Evolutionary conservation across 2,113 vertebrate genomes (phyloP), one percentile per base, ranked within the genome.

Genomic region (Poeciliopsis prolifica): DNA sequence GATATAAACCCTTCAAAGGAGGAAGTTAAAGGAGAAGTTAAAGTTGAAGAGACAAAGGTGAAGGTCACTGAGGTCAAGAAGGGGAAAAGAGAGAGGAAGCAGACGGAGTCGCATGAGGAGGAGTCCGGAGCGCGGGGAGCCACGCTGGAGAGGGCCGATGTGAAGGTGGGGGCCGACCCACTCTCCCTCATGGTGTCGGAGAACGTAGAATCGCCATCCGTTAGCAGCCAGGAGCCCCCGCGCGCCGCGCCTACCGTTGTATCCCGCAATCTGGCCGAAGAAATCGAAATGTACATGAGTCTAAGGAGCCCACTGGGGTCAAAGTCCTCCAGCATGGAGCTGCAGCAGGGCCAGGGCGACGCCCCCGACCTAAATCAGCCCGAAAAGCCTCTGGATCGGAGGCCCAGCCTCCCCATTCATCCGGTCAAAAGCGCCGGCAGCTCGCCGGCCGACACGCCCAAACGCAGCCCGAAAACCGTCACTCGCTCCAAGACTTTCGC

Each of bases 241-340:
- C 96, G 95, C 72, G 0, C 85, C 1, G 2, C 94, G 60, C 97
- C 96, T 0, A 91, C 93, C 1, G 93, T 95, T 79, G 95, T 95
- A 76, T 96, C 97, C 60, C 96, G 97, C 35, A 98, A 98, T 82
- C 94, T 99, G 61, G 98, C 98, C 1, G 97, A 98, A 80, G 98
- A 99, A 91, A 99, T 99, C 22, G 96, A 99, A 90, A 97, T 93
- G 91, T 99, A 99, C 83, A 99, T 99, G 98, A 98, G 96, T 81
- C 91, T 98, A n/a, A 95, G 95, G 77, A 96, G 89, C 67, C 96
- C 97, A 0, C 79, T 97, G 37, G 94, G 95, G 24, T 88, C 62
- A 65, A 97, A 96, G 80, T 97, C 96, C 81, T 95, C 95, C 69
- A 99, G 97, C 91, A 97, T 97, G 96, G 97, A 99, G 86, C 93